Evolutionary conservation across 2,888 invertebrate species (phyloP), one percentile per base, ranked within the genome.

Genomic region (Latrodectus hesperus): DNA sequence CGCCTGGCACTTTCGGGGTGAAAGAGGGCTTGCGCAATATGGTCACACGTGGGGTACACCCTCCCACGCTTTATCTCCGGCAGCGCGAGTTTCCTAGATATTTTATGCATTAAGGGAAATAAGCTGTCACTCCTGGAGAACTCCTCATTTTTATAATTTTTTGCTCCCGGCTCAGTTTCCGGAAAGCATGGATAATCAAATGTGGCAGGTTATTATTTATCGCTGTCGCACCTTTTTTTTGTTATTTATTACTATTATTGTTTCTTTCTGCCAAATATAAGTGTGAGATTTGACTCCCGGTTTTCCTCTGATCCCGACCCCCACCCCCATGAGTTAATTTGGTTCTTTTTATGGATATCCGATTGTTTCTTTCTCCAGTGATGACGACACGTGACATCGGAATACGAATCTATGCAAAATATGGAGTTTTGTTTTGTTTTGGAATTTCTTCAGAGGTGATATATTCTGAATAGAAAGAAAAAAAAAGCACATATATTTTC

Each of bases 151-250:
- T 73, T 72, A 78, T 82, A 77, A 76, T 83, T 78, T 83, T 87
- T 82, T 82, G 53, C 70, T 38, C 38, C 38, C 10, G 38, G 26
- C 70, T 67, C 73, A 10, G 78, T 73, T 74, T 79, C 73, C 78
- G 60, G 17, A 17, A 38, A 26, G 87, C 87, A 55, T 88, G 82
- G 87, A 88, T 88, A 88, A 88, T 88, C 82, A 88, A 79, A 88
- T 88, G 87, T 88, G 87, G 82, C 87, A 88, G 87, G 87, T 88
- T 88, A 82, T 88, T 88, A 82, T 82, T 88, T 88, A 83, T 83
- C 77, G 87, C 82, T 74, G 81, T 86, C 75, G 60, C n/a, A 60
- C 60, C 14, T 60, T n/a, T n/a, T 55, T 55, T 60, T 60, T n/a
- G 12, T 60, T 60, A 16, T 60, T 60, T 55, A 12, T 55, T 55